Evolutionary conservation across 2,888 invertebrate species (phyloP), one percentile per base, ranked within the genome.

Genomic region (Brachyptera risi): DNA sequence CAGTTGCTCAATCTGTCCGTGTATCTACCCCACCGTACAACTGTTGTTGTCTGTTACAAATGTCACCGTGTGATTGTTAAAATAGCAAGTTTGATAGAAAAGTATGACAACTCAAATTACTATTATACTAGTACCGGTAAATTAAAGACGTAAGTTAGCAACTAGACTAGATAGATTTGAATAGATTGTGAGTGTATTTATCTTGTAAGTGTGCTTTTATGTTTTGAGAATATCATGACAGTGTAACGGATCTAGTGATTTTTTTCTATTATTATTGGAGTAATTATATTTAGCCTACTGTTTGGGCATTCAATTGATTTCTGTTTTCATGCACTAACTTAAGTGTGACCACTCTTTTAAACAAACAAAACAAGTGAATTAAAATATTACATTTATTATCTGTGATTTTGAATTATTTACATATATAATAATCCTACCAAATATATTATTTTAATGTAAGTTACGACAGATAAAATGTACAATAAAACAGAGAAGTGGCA

Each of bases 371-470:
- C n/a, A 2, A 19, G 19, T 42, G 42, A 42, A 42, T 42, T 42
- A 42, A 42, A 42, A 42, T 42, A 42, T 42, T 42, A 42, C 7
- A 9, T 42, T 42, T 42, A 42, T 42, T 42, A 21, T 42, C 42
- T 42, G 5, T 17, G 21, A 19, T 19, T 17, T 42, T 42, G 19
- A 11, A 19, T 42, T 42, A 42, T 42, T 19, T 42, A 42, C 42
- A 42, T n/a, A 42, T n/a, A n/a, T n/a, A n/a, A n/a, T n/a, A n/a
- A n/a, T n/a, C n/a, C n/a, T n/a, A n/a, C n/a, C n/a, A n/a, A n/a
- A n/a, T n/a, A n/a, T n/a, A n/a, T n/a, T n/a, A n/a, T n/a, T n/a
- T n/a, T n/a, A n/a, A n/a, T n/a, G n/a, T n/a, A n/a, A n/a, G n/a
- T n/a, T n/a, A n/a, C n/a, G n/a, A n/a, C n/a, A n/a, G n/a, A n/a